Conservation (phyloP, 2,797 vertebrate genomes). For the Menidia menidia region DNA sequence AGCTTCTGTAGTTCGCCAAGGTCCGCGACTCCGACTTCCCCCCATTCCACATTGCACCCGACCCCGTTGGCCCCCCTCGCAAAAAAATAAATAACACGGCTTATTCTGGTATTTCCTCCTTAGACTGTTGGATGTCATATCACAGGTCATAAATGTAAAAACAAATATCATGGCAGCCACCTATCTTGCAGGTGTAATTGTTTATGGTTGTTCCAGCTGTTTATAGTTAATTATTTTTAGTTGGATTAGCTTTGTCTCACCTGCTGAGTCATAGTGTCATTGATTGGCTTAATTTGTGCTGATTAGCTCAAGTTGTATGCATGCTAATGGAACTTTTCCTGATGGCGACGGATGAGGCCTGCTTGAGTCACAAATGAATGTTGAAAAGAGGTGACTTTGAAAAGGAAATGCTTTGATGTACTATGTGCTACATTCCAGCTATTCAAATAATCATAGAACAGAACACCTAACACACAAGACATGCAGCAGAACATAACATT, state of each 20-base stretch:
- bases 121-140: conserved; percentile 19
- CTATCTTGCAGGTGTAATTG: conserved; percentile 15
- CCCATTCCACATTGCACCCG: too few species aligned
- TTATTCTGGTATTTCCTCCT: conserved; percentile 14
- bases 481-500: neutral
- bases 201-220: conserved; percentile 49
- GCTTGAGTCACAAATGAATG: conserved; percentile 35
- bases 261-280: conserved; percentile 40
- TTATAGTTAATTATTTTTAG: conserved; percentile 29
- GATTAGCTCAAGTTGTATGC: conserved; percentile 44
- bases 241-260: conserved; percentile 38
- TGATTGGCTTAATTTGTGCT: conserved; percentile 53
- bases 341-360: conserved; percentile 40
- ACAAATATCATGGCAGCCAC: neutral
- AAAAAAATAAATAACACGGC: neutral
- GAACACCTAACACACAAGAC: too few species aligned
- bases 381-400: conserved; percentile 41
- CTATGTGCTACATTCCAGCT: conserved; percentile 41
- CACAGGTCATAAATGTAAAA: conserved; percentile 14
- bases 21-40: too few species aligned
- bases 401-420: conserved; percentile 54
- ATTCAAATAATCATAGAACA: conserved; percentile 48
- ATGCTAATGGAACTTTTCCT: conserved; percentile 40
- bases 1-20: too few species aligned
- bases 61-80: too few species aligned